phyloP scores from a whole-genome alignment of 2,888 invertebrate species.

The Lasioglossum lativentre region DNA sequence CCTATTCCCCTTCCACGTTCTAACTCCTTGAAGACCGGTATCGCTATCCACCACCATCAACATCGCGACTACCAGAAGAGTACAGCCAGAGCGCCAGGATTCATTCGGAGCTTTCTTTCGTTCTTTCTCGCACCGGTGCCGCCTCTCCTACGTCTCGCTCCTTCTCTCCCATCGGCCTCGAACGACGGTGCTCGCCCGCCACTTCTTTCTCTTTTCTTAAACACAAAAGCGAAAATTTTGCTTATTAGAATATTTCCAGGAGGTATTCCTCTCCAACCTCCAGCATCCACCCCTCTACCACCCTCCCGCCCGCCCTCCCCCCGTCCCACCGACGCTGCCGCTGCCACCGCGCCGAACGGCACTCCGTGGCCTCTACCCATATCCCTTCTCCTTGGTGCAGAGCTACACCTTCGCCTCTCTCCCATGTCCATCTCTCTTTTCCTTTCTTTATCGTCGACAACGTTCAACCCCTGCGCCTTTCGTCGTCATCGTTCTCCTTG shows the following conservation, averaged over 20 bases:
- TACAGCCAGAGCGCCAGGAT: slow-evolving; percentile 57
- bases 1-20: slow-evolving; percentile 55
- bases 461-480: slow-evolving; percentile 44
- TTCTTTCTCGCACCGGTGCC: slow-evolving; percentile 61
- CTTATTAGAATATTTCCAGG: slow-evolving; percentile 83
- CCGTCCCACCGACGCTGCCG: background rate
- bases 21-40: slow-evolving; percentile 78
- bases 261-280: slow-evolving; percentile 59
- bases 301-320: background rate
- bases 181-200: slow-evolving; percentile 56
- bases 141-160: slow-evolving; percentile 58
- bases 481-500: slow-evolving; percentile 56
- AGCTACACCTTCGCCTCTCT: slow-evolving; percentile 26
- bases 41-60: slow-evolving; percentile 73
- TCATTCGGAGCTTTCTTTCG: slow-evolving; percentile 67
- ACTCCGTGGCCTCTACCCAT: background rate
- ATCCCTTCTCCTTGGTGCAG: background rate
- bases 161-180: slow-evolving; percentile 42
- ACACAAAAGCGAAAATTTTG: slow-evolving; percentile 83
- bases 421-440: slow-evolving; percentile 36
- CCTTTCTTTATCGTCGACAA: slow-evolving; percentile 37
- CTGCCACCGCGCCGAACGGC: background rate
- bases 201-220: slow-evolving; percentile 82
- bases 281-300: slow-evolving; percentile 3
- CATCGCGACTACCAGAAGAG: slow-evolving; percentile 68